Evolutionary conservation across 2,113 vertebrate species (phyloP), one percentile per base, ranked within the genome.

Genomic region (Ariopsis seemanni): DNA sequence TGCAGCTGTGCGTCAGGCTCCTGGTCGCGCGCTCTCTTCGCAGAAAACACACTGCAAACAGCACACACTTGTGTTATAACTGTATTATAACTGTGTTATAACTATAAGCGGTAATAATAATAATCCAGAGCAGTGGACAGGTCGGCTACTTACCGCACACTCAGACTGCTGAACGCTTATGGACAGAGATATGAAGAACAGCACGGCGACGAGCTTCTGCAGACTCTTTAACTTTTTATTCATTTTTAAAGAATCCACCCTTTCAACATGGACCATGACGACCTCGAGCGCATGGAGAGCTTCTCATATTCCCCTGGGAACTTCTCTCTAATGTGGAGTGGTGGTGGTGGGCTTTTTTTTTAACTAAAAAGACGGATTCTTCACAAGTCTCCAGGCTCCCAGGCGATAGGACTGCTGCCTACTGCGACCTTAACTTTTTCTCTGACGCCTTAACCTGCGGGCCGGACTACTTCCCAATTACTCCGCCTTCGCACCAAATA

Each of bases 81-180:
- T 55, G 85, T 81, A 55, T 42, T 42, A 42, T 42, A 42, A 42
- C 4, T 60, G 50, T 57, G 77, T 62, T 62, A 55, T 10, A 65
- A 42, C 6, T 48, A 87, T 81, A 55, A 55, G 50, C 18, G 53
- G 63, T 25, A 12, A 15, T 79, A 55, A 15, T 79, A 55, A 4
- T 8, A 27, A 34, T 4, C 57, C 48, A 30, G 62, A 74, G 25
- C 12, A 89, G 80, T 57, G 53, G 67, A 25, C 55, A 80, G 22
- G 50, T 89, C 15, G 55, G 12, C 12, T 57, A 95, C 95, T 96
- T 91, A 96, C 95, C 95, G 93, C 93, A 14, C 93, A 92, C 82
- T 95, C 88, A 1, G 94, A 86, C 17, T 58, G 91, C 88, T 91
- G 92, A 84, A 95, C 91, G 88, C 83, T 88, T 88, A 90, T 87